These are phyloP conservation scores for Noctua pronuba DNA, from an alignment of 2,888 invertebrate species.

Conservation along the genomic window DNA sequence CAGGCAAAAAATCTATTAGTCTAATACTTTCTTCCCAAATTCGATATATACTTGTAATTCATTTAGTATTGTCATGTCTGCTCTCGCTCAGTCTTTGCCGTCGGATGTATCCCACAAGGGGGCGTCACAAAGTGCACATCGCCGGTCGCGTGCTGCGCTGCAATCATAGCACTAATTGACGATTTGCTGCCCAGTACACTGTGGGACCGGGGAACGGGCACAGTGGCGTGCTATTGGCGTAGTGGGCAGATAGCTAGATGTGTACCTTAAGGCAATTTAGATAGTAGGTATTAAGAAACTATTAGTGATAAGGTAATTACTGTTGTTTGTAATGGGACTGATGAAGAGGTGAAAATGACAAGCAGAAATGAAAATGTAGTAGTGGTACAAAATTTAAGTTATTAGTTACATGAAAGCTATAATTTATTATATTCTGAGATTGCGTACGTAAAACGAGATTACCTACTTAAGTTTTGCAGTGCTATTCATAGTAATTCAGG, in stretches of 20 bases:
- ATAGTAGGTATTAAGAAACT: background rate
- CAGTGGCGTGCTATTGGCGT: conserved; percentile 8
- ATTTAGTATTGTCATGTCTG: conserved; percentile 27
- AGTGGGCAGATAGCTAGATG: background rate
- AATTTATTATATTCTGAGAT: background rate
- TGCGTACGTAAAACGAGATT: background rate
- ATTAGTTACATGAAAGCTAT: background rate
- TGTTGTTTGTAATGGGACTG: background rate
- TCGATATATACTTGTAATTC: background rate
- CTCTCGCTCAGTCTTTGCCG: conserved; percentile 18
- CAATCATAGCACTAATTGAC: conserved; percentile 83
- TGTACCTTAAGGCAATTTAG: background rate
- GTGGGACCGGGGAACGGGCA: conserved; percentile 41
- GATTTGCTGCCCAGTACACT: conserved; percentile 78
- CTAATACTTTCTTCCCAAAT: background rate
- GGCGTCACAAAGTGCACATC: conserved; percentile 76
- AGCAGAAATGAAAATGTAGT: background rate
- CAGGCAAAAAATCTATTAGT: background rate
- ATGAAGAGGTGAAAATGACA: background rate
- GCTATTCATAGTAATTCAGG: background rate
- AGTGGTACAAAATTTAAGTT: background rate
- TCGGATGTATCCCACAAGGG: conserved; percentile 60
- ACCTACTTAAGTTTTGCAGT: background rate
- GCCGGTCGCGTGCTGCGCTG: conserved; percentile 75
- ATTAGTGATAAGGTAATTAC: background rate